Conservation (phyloP, 2,888 invertebrate genomes). For the Chymomyza fuscimana region DNA sequence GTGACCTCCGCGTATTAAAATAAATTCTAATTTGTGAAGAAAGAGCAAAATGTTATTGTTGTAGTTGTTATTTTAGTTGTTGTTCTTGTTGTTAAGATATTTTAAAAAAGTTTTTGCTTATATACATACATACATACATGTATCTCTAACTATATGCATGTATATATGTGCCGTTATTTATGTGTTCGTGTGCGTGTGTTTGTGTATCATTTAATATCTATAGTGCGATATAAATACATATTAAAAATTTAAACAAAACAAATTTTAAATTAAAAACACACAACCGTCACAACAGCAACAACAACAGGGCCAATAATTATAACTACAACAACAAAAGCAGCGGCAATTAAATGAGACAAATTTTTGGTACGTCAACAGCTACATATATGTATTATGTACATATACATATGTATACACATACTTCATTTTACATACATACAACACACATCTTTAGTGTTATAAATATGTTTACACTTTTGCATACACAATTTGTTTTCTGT, state of each 20-base stretch:
- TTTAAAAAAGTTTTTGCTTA: neutral
- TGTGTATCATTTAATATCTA: conserved; percentile 16
- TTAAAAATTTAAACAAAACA: conserved; percentile 55
- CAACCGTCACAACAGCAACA: conserved; percentile 25
- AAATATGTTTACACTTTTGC: neutral
- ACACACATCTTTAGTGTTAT: neutral
- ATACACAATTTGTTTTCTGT: neutral
- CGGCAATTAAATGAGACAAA: conserved; percentile 41
- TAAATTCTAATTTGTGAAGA: conserved; percentile 71
- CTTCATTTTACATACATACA: neutral
- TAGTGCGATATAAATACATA: conserved; percentile 45
- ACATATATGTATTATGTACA: conserved; percentile 37
- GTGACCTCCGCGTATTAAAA: conserved; percentile 73
- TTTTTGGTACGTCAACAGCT: conserved; percentile 68
- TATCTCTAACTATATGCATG: neutral
- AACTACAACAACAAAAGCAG: conserved; percentile 31
- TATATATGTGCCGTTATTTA: conserved; percentile 30
- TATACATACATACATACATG: neutral
- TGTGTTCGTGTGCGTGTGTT: conserved; percentile 9
- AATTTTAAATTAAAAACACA: conserved; percentile 40
- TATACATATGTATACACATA: conserved; percentile 26
- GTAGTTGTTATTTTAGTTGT: conserved; percentile 13
- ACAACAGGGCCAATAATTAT: conserved; percentile 18
- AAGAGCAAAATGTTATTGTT: conserved; percentile 40
- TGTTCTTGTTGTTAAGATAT: conserved; percentile 62